Evolutionary conservation across 2,797 vertebrate genomes (phyloP).

Genomic region (Perodicticus potto): DNA sequence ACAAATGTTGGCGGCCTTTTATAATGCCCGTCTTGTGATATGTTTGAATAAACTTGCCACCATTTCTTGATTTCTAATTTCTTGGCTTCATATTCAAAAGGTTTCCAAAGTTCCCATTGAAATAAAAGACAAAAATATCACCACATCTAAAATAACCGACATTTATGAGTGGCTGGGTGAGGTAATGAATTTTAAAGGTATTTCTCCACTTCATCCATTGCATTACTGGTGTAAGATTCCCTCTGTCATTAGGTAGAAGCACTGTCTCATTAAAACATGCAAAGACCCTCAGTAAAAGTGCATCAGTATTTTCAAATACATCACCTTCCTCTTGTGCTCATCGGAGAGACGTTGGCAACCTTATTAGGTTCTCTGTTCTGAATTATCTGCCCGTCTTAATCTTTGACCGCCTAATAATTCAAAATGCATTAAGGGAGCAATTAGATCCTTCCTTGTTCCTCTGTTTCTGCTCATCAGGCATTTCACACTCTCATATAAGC

Average conservation of each 20-base stretch:
- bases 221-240: background rate
- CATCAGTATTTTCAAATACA: conserved; percentile 61
- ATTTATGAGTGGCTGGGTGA: background rate
- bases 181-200: background rate
- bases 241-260: background rate
- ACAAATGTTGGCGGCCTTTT: background rate
- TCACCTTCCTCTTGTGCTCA: conserved; percentile 19
- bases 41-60: background rate
- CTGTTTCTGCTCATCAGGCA: conserved; percentile 67
- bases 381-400: conserved; percentile 73
- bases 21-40: background rate
- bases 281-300: background rate
- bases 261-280: background rate
- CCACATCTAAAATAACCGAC: conserved; percentile 10
- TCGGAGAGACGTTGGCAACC: conserved; percentile 58
- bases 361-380: conserved; percentile 39
- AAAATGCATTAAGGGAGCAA: conserved; percentile 66
- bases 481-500: background rate
- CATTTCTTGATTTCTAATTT: conserved; percentile 18
- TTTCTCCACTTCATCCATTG: background rate
- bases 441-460: conserved; percentile 27
- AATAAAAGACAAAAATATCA: background rate
- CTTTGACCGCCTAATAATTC: conserved; percentile 71
- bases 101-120: background rate
- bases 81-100: conserved; percentile 11